Evolutionary conservation across 2,888 invertebrate species (phyloP).

Genomic region (Agriopis leucophaearia): DNA sequence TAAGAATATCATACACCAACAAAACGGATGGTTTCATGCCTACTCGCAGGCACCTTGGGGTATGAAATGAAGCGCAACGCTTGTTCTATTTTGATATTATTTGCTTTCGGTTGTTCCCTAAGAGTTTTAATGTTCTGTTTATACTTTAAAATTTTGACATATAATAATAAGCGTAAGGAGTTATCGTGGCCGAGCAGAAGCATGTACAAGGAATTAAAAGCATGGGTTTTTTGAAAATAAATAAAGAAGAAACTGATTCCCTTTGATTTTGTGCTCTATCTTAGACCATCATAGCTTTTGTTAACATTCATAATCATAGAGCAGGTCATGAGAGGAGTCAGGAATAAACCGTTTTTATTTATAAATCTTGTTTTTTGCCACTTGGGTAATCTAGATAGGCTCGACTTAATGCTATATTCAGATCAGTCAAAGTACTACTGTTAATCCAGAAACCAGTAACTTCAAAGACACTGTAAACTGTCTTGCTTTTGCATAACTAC

Average conservation of each 20-base stretch:
- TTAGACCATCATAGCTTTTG: too few relatives aligned
- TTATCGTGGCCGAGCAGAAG: too few relatives aligned
- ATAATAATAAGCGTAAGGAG: too few relatives aligned
- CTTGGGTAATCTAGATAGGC: conserved; percentile 6
- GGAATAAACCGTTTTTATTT: neutral
- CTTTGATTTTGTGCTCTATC: too few relatives aligned
- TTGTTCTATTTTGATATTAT: too few relatives aligned
- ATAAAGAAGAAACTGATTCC: too few relatives aligned
- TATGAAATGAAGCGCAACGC: too few relatives aligned
- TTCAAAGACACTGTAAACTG: conserved; percentile 36
- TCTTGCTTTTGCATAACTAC: conserved; percentile 62
- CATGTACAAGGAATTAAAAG: too few relatives aligned
- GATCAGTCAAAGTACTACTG: conserved; percentile 36
- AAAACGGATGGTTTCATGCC: conserved; percentile 67
- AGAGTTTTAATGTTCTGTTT: too few relatives aligned
- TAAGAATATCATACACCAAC: conserved; percentile 80
- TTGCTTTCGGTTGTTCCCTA: too few relatives aligned
- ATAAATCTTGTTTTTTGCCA: neutral
- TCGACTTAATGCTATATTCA: neutral
- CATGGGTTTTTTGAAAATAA: too few relatives aligned
- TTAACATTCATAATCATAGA: neutral
- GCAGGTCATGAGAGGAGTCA: neutral
- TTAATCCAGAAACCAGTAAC: conserved; percentile 28
- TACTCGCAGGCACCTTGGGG: neutral
- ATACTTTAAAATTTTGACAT: too few relatives aligned